Percentiles rank a stretch among this genome's conserved stretches.
Evolutionary conservation across 2,797 vertebrate genomes (phyloP).

Genomic region (Pterois miles): DNA sequence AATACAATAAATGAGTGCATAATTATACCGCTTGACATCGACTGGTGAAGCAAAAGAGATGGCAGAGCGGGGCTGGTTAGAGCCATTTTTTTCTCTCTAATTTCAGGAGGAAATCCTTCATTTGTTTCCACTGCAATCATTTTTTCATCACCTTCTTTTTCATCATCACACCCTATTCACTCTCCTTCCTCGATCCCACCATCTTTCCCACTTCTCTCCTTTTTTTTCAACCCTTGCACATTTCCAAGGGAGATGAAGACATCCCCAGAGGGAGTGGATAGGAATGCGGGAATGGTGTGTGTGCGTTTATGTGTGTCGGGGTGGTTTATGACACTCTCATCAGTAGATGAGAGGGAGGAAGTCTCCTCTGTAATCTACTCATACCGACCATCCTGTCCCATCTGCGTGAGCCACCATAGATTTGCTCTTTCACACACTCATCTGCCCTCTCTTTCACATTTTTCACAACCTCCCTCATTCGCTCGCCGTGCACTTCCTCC

Average conservation of each 20-base stretch:
- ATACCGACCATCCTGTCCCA: conserved; percentile 74
- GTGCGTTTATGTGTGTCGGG: conserved; percentile 52
- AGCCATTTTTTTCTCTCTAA: conserved; percentile 50
- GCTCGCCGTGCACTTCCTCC: conserved; percentile 64
- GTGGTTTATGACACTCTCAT: conserved; percentile 80
- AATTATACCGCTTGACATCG: conserved; percentile 78
- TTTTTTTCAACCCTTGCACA: conserved; percentile 34
- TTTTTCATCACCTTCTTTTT: conserved; percentile 73
- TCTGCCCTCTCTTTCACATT: conserved; percentile 64
- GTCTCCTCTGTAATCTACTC: conserved; percentile 81
- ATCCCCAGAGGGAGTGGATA: conserved; percentile 71
- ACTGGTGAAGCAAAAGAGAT: conserved; percentile 68
- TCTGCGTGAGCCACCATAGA: conserved; percentile 63
- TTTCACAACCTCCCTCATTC: conserved; percentile 59
- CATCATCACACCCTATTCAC: conserved; percentile 78
- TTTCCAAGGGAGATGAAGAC: conserved; percentile 73
- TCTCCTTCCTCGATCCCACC: conserved; percentile 56
- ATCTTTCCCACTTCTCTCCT: conserved; percentile 35
- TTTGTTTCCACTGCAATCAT: conserved; percentile 67
- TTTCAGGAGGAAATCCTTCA: conserved; percentile 70
- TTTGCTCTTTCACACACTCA: conserved; percentile 74
- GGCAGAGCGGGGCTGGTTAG: conserved; percentile 51
- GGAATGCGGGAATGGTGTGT: conserved; percentile 72
- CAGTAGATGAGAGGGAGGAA: conserved; percentile 81
- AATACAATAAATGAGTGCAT: conserved; percentile 79